A percentile compares a stretch with the other conserved stretches of the same genome.
These are phyloP conservation scores for Steromphala cineraria DNA, from an alignment of 2,888 invertebrate species.

Conservation along the genomic window DNA sequence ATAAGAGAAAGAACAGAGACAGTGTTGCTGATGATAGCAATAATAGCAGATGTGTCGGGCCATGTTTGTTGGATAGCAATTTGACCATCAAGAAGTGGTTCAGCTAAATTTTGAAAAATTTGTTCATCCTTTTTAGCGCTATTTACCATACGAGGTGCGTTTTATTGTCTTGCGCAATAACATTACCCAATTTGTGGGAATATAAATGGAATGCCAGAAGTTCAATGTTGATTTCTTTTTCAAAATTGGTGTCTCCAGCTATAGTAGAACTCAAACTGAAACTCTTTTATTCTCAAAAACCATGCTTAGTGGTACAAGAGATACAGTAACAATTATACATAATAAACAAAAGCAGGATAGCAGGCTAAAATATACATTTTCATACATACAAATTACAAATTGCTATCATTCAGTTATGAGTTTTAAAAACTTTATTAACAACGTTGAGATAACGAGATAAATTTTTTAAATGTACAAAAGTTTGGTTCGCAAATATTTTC, in stretches of 20 bases:
- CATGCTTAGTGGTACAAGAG: not conserved
- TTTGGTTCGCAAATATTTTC: no score
- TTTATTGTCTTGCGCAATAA: not conserved
- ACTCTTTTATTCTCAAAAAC: no score
- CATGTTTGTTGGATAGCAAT: not conserved
- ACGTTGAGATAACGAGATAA: no score
- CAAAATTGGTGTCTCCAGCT: not conserved
- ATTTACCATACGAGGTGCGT: not conserved
- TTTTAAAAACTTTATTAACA: no score
- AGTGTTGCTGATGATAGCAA: not conserved
- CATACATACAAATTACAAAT: no score
- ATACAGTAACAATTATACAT: not conserved
- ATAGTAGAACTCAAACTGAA: not conserved
- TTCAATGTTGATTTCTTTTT: not conserved
- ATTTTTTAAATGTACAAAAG: no score
- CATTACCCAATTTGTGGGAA: not conserved
- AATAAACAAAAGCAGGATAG: no score
- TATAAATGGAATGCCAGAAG: not conserved
- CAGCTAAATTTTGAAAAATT: not conserved
- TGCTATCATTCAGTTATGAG: no score
- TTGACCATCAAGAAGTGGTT: not conserved
- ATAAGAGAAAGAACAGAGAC: not conserved
- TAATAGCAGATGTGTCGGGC: not conserved
- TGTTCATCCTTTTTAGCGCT: not conserved
- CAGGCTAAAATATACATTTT: no score